Conservation (phyloP, 2,113 vertebrate genomes). For the Todiramphus chloris region DNA sequence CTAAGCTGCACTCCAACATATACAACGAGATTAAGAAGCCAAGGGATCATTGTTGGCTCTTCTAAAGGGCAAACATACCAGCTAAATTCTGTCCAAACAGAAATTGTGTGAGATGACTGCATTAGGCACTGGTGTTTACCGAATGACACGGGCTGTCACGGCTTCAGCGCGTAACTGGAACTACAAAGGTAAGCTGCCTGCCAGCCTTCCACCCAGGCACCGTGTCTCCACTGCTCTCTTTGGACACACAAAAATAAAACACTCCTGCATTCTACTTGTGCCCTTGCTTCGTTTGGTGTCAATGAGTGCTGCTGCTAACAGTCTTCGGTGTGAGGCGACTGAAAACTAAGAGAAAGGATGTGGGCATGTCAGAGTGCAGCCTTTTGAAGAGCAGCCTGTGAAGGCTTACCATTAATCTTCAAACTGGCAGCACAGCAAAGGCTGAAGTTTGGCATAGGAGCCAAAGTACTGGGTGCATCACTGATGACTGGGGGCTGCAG, state of each 20-base stretch:
- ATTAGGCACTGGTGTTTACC: not conserved
- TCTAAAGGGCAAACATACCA: not conserved
- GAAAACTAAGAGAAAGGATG: not conserved
- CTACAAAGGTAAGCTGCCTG: not conserved
- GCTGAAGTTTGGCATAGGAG: not conserved
- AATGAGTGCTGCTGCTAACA: not conserved
- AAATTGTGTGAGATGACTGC: fast-evolving
- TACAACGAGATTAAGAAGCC: not conserved
- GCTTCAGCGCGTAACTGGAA: not conserved
- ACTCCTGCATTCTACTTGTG: not conserved
- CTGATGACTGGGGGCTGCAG: not conserved
- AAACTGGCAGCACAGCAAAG: not conserved
- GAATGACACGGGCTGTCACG: no score
- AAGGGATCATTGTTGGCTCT: not conserved
- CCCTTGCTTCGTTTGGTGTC: not conserved
- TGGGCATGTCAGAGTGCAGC: not conserved
- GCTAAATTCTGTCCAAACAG: not conserved
- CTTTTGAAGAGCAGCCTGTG: not conserved
- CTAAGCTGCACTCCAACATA: not conserved
- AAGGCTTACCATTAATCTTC: not conserved
- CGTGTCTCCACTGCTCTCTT: not conserved
- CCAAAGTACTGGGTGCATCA: not conserved
- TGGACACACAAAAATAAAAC: not conserved
- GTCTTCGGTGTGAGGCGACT: not conserved
- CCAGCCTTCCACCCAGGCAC: not conserved